These are phyloP conservation scores for Norana najaformis DNA, from an alignment of 2,888 invertebrate genomes.

Conservation along the genomic window DNA sequence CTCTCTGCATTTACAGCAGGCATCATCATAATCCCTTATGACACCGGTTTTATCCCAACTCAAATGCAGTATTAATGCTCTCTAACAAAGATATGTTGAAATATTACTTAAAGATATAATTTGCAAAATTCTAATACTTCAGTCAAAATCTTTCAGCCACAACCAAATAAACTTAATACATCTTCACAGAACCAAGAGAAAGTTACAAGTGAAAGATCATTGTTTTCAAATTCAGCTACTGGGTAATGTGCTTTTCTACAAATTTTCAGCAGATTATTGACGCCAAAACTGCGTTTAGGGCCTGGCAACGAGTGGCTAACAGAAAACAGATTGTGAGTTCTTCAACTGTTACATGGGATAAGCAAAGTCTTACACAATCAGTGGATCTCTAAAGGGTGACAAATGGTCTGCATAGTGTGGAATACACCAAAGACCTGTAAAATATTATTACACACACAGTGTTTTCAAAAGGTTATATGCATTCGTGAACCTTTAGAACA, in stretches of 20 bases:
- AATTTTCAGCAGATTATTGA: too few species aligned
- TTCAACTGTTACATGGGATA: too few species aligned
- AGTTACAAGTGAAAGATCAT: not conserved
- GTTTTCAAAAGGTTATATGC: not conserved
- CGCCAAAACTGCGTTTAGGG: too few species aligned
- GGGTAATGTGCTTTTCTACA: too few species aligned
- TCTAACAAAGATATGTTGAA: not conserved
- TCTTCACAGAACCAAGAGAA: not conserved
- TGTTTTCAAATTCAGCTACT: not conserved
- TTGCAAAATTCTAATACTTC: conserved; percentile 13
- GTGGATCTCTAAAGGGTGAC: not conserved
- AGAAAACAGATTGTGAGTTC: too few species aligned
- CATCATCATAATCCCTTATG: not conserved
- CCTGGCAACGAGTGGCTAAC: too few species aligned
- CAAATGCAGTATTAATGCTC: not conserved
- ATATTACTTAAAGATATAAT: conserved; percentile 13
- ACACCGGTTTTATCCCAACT: not conserved
- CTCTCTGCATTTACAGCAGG: not conserved
- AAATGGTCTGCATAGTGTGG: not conserved
- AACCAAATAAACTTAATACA: not conserved
- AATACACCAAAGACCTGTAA: not conserved
- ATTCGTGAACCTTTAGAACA: not conserved
- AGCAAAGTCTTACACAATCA: not conserved
- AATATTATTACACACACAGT: not conserved
- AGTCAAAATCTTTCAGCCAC: not conserved